Base-by-base conservation (phyloP, 2,113 vertebrate species). In the Thryonomys swinderianus region DNA sequence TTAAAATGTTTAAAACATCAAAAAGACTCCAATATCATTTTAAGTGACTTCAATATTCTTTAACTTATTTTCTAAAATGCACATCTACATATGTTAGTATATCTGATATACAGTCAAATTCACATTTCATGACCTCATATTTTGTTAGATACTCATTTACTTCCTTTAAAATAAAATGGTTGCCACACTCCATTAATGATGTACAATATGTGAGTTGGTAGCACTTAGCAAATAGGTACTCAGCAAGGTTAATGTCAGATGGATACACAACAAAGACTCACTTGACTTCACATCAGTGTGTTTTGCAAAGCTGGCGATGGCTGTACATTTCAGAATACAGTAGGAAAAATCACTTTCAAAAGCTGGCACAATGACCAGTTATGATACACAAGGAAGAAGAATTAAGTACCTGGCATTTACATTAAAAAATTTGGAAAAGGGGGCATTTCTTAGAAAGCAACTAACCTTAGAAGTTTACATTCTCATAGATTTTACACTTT, bases 201-300 rank as follows among this genome's bases (percentile, higher is more conserved):
- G 89, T 42, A 83, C 84, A 57, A 4, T 61, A 90, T 34, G 40
- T 84, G 95, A 88, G 67, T 69, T 34, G 48, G 88, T 85, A 73
- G 85, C 88, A 32, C 95, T 87, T 7, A 90, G 91, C 51, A 71
- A 30, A n/a, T 67, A 67, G 32, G 88, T 61, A 73, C 78, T 96
- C 88, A 97, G 88, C 96, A 83, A 85, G 42, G 97, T 93, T 97
- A 97, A 97, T 97, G 98, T 98, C 98, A 97, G 97, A 95, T 66
- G 98, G 96, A 71, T 62, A 90, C 45, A 0, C 94, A 64, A 98
- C 97, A 97, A 98, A 97, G 91, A 86, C 97, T 96, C 0, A 42
- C 40, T 30, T 34, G 30, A 27, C 74, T 87, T 84, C 61, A 66
- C 85, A 88, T 37, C 23, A 5, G 85, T 13, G 23, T 83, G 78